Percentiles rank a stretch among this genome's conserved stretches.
Evolutionary conservation across 2,888 invertebrate species (phyloP).

Genomic region (Tethea ocularis): DNA sequence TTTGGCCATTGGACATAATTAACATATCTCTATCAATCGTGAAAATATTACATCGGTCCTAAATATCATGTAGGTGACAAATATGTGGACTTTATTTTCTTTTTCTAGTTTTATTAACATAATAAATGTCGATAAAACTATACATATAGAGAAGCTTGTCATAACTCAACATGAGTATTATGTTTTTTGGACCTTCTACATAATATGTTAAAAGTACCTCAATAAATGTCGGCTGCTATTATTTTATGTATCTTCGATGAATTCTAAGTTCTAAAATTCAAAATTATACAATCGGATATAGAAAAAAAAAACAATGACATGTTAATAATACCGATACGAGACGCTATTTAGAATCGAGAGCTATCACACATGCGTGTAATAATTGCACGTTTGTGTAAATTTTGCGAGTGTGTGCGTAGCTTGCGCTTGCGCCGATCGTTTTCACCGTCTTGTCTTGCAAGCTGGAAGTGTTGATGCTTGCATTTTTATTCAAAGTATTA

Average conservation of each 20-base stretch:
- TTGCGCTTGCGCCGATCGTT: conserved; percentile 13
- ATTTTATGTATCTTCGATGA: no score
- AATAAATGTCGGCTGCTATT: no score
- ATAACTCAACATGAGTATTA: background rate
- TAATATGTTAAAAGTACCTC: no score
- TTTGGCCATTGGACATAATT: background rate
- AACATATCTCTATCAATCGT: background rate
- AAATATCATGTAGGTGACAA: background rate
- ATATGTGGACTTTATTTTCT: background rate
- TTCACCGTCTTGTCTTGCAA: conserved; percentile 12
- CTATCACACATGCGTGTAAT: conserved; percentile 24
- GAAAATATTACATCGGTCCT: background rate
- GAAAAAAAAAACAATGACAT: background rate
- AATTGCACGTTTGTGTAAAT: conserved; percentile 26
- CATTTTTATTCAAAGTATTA: conserved; percentile 3
- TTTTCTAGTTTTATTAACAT: background rate
- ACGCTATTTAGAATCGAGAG: conserved; percentile 24
- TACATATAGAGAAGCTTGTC: background rate
- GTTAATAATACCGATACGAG: conserved; percentile 2
- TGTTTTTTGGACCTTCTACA: background rate
- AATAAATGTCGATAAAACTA: no score
- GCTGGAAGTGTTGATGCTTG: conserved; percentile 4
- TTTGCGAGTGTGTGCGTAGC: conserved; percentile 13
- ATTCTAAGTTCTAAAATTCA: background rate
- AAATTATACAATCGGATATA: background rate